Base-by-base conservation (phyloP, 2,797 vertebrate species). In the Tauraco hartlaubi region DNA sequence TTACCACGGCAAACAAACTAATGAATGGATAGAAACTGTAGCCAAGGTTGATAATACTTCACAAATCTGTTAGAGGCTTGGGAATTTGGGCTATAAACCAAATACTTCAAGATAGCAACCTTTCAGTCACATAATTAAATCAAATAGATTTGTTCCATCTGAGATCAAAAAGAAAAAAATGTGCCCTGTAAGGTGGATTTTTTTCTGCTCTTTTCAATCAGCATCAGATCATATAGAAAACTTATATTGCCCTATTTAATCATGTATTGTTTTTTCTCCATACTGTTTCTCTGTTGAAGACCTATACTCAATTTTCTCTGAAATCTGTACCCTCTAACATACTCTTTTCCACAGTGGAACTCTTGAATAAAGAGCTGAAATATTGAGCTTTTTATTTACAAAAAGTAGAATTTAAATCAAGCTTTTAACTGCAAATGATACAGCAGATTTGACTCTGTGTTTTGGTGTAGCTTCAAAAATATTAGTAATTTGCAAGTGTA, bases 81-180 rank as follows among this genome's bases (percentile, higher is more conserved):
- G 56, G 41, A 94, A 54, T 74, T 71, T 72, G 49, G 48, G 52
- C 59, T 89, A 19, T 64, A 77, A 95, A 88, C 71, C 49, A 81
- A 91, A 23, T 54, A 56, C 18, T 78, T 86, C 4, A 12, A 78
- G 55, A 79, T 28, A 78, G 28, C 23, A 90, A 37, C 26, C 51
- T 81, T 84, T 94, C 46, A 25, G 22, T 48, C 84, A 35, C 43
- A 7, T 68, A 69, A 68, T 75, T 74, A 80, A 66, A 80, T 75
- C 3, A 67, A 88, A 84, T 79, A 33, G 43, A 55, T 96, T 88
- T 81, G 28, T 90, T 91, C 69, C 16, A 21, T 55, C 37, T 90
- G 59, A 83, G 62, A 73, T 69, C 39, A 73, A 51, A 96, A 88
- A 31, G 25, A 88, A 78, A 82, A 68, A 25, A 74, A 77, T n/a